Conservation (phyloP, 2,888 invertebrate genomes). For the Morpho deidamia region DNA sequence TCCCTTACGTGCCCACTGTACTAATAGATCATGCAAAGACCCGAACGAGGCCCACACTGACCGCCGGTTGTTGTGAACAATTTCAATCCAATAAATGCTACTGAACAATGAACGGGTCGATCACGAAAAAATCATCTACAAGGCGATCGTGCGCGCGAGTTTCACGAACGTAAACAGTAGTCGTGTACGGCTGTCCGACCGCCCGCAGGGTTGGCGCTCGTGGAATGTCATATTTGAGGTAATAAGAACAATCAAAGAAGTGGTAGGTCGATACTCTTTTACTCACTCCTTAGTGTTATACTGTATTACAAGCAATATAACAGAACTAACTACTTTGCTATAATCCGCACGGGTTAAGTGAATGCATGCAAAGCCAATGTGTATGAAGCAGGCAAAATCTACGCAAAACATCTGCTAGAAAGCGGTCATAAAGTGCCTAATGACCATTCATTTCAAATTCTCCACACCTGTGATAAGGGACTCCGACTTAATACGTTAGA, state of each 20-base stretch:
- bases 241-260: not conserved
- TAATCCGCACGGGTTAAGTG: too few relatives aligned
- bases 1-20: conserved; percentile 24
- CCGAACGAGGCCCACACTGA: conserved; percentile 44
- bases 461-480: too few relatives aligned
- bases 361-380: too few relatives aligned
- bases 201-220: conserved; percentile 16
- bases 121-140: conserved; percentile 78
- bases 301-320: too few relatives aligned
- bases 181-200: conserved; percentile 45
- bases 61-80: conserved; percentile 54
- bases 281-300: too few relatives aligned
- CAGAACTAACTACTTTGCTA: too few relatives aligned
- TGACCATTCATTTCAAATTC: too few relatives aligned
- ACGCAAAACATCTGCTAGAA: too few relatives aligned
- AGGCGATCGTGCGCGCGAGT: conserved; percentile 60
- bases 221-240: not conserved
- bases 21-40: conserved; percentile 36
- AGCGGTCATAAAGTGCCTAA: too few relatives aligned
- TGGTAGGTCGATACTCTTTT: too few relatives aligned
- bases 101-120: conserved; percentile 72
- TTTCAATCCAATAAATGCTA: conserved; percentile 71
- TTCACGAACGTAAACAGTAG: conserved; percentile 56
- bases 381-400: too few relatives aligned
- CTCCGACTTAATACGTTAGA: too few relatives aligned